Evolutionary conservation across 2,888 invertebrate species (phyloP).

Genomic region (Morpho deidamia): DNA sequence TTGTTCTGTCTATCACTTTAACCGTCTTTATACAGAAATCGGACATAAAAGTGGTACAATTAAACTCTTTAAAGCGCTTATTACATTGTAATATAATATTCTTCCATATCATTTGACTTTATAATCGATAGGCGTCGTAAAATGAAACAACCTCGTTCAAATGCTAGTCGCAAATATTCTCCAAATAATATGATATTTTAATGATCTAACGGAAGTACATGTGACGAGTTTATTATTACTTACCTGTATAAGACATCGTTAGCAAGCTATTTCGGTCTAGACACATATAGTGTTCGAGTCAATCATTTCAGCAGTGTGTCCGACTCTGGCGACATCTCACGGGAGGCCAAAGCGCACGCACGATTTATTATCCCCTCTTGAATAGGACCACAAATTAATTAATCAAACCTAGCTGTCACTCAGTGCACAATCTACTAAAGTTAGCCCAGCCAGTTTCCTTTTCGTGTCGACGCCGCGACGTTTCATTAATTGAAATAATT

Average conservation of each 20-base stretch:
- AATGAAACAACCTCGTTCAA: too few relatives aligned
- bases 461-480: slow-evolving; percentile 67
- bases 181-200: slow-evolving; percentile 51
- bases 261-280: slow-evolving; percentile 67
- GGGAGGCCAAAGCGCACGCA: slow-evolving; percentile 63
- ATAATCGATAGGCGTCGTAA: too few relatives aligned
- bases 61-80: too few relatives aligned
- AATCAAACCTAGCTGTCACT: slow-evolving; percentile 73
- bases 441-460: slow-evolving; percentile 61
- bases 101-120: too few relatives aligned
- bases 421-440: slow-evolving; percentile 67
- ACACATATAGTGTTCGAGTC: slow-evolving; percentile 55
- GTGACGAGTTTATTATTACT: slow-evolving; percentile 69
- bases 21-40: too few relatives aligned
- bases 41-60: too few relatives aligned
- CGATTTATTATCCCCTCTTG: slow-evolving; percentile 70
- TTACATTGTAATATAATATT: too few relatives aligned
- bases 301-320: slow-evolving; percentile 64
- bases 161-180: slow-evolving; percentile 11
- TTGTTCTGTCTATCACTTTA: too few relatives aligned
- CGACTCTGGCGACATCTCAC: slow-evolving; percentile 67
- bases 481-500: slow-evolving; percentile 75
- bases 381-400: slow-evolving; percentile 68
- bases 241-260: slow-evolving; percentile 74
- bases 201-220: slow-evolving; percentile 58